A percentile compares a stretch with the other conserved stretches of the same genome.
These are phyloP conservation scores for Ectemnius cavifrons DNA, from an alignment of 2,888 invertebrate species.

Conservation along the genomic window DNA sequence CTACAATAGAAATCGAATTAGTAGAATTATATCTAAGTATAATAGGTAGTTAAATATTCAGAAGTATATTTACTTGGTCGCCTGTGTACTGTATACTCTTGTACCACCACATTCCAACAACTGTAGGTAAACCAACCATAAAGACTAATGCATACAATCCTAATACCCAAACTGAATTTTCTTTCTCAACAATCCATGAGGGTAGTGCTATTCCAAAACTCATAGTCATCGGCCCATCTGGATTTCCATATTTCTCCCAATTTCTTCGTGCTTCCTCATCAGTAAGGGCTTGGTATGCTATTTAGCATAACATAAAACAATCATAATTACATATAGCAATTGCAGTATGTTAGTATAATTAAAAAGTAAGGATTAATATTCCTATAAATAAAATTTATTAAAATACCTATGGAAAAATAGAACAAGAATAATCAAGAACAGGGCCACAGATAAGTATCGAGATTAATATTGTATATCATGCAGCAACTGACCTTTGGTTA, in stretches of 20 bases:
- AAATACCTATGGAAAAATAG: conserved; percentile 21
- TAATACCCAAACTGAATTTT: conserved; percentile 98
- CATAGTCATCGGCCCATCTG: conserved; percentile 99
- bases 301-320: conserved; percentile 2
- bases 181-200: conserved; percentile 99
- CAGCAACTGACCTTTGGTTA: conserved; percentile 89
- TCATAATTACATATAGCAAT: conserved; percentile 29
- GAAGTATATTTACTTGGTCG: conserved; percentile 84
- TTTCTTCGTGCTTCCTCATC: conserved; percentile 98
- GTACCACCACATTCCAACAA: conserved; percentile 99
- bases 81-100: conserved; percentile 97
- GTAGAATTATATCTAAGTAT: not conserved
- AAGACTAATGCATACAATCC: conserved; percentile 97
- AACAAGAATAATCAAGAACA: conserved; percentile 12
- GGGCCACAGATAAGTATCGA: no score
- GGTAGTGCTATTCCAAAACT: conserved; percentile 99
- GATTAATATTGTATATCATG: not conserved
- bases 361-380: not conserved
- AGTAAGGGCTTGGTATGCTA: conserved; percentile 89
- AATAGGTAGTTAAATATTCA: not conserved
- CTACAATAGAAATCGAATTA: conserved; percentile 69
- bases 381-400: conserved; percentile 12
- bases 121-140: conserved; percentile 96
- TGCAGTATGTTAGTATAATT: conserved; percentile 13
- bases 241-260: conserved; percentile 99